A percentile compares a stretch with the other conserved stretches of the same genome.
Evolutionary conservation across 2,113 vertebrate genomes (phyloP).

Genomic region (Recurvirostra avosetta): DNA sequence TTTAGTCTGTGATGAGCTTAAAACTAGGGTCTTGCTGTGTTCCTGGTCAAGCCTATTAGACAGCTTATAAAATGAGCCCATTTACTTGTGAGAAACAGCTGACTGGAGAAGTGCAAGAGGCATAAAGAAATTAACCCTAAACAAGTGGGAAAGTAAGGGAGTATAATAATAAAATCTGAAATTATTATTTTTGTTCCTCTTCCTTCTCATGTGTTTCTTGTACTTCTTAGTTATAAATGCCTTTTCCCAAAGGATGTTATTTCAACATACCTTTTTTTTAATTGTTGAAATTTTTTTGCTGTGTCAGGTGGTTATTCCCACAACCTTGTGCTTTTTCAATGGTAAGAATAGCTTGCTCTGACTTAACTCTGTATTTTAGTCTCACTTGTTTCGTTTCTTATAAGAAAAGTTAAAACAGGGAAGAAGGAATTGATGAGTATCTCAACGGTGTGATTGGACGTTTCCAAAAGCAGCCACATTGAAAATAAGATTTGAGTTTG

Average conservation of each 20-base stretch:
- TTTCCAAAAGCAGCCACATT: background rate
- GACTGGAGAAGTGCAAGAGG: background rate
- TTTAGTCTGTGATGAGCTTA: background rate
- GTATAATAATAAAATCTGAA: background rate
- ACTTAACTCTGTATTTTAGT: background rate
- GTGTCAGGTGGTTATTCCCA: background rate
- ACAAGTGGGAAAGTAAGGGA: background rate
- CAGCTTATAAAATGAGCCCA: background rate
- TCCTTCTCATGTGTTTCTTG: background rate
- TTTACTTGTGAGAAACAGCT: background rate
- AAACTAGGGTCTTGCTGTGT: background rate
- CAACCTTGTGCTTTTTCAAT: background rate
- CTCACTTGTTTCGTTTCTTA: background rate
- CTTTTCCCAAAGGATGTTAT: background rate
- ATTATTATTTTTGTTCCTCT: background rate
- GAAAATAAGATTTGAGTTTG: background rate
- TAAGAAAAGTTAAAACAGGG: background rate
- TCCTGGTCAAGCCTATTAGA: background rate
- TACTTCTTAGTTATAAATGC: background rate
- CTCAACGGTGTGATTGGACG: background rate
- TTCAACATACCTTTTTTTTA: background rate
- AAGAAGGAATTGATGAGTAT: background rate
- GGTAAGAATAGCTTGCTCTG: background rate
- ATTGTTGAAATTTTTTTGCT: background rate
- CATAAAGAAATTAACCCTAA: background rate